A percentile compares a stretch with the other conserved stretches of the same genome.
phyloP scores from a whole-genome alignment of 2,113 vertebrate genomes.

The Scomber colias region DNA sequence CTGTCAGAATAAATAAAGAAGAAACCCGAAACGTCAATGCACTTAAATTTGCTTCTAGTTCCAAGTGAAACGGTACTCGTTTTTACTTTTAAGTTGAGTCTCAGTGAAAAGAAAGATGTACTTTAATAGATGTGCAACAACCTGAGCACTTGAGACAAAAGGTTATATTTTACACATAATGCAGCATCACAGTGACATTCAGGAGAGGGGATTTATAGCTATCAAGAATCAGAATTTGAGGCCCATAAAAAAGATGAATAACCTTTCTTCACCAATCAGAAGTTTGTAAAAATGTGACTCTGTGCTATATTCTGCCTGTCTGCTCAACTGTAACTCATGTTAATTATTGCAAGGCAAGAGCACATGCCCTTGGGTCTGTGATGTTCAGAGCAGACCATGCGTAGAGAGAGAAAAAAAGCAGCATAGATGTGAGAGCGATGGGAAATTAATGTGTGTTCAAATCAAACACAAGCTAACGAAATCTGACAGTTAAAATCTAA shows the following conservation, averaged over 20 bases:
- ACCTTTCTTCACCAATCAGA: slow-evolving; percentile 19
- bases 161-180: slow-evolving; percentile 19
- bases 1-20: slow-evolving; percentile 5
- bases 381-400: slow-evolving; percentile 71
- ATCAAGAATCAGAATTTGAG: neutral
- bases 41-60: slow-evolving; percentile 61
- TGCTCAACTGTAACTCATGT: slow-evolving; percentile 64
- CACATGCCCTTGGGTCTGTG: slow-evolving; percentile 62
- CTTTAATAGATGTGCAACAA: slow-evolving; percentile 17
- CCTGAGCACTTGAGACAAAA: slow-evolving; percentile 69
- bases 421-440: slow-evolving; percentile 34
- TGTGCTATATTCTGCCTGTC: slow-evolving; percentile 52
- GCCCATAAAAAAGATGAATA: slow-evolving; percentile 8
- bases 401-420: slow-evolving; percentile 23
- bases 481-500: slow-evolving; percentile 76
- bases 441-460: slow-evolving; percentile 59
- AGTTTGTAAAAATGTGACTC: slow-evolving; percentile 41
- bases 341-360: slow-evolving; percentile 74
- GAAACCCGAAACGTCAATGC: slow-evolving; percentile 25
- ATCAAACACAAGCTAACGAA: slow-evolving; percentile 69
- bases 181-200: slow-evolving; percentile 15
- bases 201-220: slow-evolving; percentile 13
- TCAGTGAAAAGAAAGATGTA: slow-evolving; percentile 13
- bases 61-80: slow-evolving; percentile 36
- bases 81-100: slow-evolving; percentile 5